Percentiles rank a stretch among this genome's conserved stretches.
These are phyloP conservation scores for Rhinoraja longicauda DNA, from an alignment of 2,797 vertebrate species.

Conservation along the genomic window DNA sequence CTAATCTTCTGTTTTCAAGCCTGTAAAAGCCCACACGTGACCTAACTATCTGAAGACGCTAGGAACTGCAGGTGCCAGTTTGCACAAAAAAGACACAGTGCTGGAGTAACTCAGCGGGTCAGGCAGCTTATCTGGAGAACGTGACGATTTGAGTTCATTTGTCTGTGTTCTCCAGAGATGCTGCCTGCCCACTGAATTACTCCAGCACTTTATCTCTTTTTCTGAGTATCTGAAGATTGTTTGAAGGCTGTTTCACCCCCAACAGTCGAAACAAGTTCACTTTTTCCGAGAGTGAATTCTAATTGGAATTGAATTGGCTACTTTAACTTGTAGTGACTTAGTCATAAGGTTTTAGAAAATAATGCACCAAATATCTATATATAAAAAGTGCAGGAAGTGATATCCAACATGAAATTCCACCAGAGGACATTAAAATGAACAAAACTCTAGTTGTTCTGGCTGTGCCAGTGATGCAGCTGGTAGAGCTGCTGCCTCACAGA, in stretches of 20 bases:
- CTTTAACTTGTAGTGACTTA: background rate
- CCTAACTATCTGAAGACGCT: background rate
- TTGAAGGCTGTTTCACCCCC: too few species aligned
- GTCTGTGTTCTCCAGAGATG: background rate
- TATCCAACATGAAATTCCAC: background rate
- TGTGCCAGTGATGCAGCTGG: too few species aligned
- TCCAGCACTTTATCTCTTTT: too few species aligned
- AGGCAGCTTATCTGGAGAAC: too few species aligned
- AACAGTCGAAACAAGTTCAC: background rate
- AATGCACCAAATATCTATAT: background rate
- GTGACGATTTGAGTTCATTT: too few species aligned
- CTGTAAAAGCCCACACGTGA: background rate
- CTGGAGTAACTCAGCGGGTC: too few species aligned
- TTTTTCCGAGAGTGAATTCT: background rate
- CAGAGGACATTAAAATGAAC: background rate
- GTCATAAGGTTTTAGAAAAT: background rate
- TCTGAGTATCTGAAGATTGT: too few species aligned
- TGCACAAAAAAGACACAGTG: too few species aligned
- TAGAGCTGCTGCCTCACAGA: too few species aligned
- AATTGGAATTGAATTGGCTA: background rate
- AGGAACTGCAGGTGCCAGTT: too few species aligned
- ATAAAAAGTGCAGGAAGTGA: background rate
- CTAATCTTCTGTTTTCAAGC: too few species aligned
- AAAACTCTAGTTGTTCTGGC: background rate
- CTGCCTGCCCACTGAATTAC: too few species aligned